These are phyloP conservation scores for Temnothorax ravouxi DNA, from an alignment of 2,888 invertebrate species.

Conservation along the genomic window DNA sequence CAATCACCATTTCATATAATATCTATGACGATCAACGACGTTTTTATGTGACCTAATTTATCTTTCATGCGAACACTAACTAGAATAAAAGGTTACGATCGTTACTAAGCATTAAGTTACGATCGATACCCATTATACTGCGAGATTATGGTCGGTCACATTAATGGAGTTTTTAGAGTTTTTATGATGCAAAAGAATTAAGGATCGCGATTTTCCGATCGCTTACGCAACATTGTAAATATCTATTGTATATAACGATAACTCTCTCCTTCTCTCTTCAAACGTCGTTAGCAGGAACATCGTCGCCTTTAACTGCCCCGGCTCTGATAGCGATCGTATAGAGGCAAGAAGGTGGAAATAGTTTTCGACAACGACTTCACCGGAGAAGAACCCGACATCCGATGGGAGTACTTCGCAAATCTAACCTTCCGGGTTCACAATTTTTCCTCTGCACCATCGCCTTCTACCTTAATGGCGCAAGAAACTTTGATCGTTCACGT, in stretches of 20 bases:
- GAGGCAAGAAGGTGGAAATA: conserved; percentile 47
- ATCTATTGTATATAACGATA: conserved; percentile 57
- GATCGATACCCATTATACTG: conserved; percentile 12
- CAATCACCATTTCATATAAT: not conserved
- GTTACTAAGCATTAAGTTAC: conserved; percentile 5
- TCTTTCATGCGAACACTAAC: conserved; percentile 4
- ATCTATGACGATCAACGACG: not conserved
- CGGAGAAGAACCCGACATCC: conserved; percentile 49
- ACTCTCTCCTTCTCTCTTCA: not conserved
- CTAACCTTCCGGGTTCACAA: conserved; percentile 59
- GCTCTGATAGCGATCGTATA: conserved; percentile 64
- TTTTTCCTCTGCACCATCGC: conserved; percentile 58
- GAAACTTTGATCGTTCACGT: conserved; percentile 44
- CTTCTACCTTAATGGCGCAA: conserved; percentile 26
- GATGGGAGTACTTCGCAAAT: conserved; percentile 61
- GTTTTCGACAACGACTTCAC: conserved; percentile 64
- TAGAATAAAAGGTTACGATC: not conserved
- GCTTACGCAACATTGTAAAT: conserved; percentile 57
- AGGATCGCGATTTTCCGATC: conserved; percentile 54
- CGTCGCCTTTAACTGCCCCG: conserved; percentile 59
- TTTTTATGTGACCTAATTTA: not conserved
- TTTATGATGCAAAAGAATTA: not conserved
- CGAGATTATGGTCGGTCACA: not conserved
- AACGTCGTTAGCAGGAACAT: conserved; percentile 61
- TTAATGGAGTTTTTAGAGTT: not conserved